Evolutionary conservation across 2,113 vertebrate genomes (phyloP), one percentile per base, ranked within the genome.

Genomic region (Sisor rabdophorus): DNA sequence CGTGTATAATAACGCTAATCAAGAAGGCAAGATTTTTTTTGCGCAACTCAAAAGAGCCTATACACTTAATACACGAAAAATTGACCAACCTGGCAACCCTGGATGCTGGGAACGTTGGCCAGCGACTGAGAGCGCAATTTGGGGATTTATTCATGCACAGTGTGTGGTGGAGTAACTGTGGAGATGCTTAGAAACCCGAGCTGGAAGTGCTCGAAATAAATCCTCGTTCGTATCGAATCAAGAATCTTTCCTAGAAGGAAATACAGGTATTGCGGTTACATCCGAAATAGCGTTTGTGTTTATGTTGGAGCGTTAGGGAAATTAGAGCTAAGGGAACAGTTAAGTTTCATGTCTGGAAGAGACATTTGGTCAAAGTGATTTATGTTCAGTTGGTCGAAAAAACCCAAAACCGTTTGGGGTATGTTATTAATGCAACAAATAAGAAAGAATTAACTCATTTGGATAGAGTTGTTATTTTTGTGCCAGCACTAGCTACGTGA

Each of bases 191-290:
- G 1, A 30, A 61, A 30, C 24, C 65, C 52, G 24, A 26, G 30
- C 0, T 52, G 47, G 24, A 69, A 52, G 47, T 52, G 26, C 10
- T 24, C 65, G 24, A 48, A 30, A 28, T 52, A 69, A 69, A 52
- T 52, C 65, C 26, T 30, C 65, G 15, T 67, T 44, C 17, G n/a
- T 67, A 17, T 26, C 64, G 47, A 52, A 20, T 4, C 47, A 20
- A 12, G 9, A 1, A 28, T 22, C 44, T 47, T 65, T 60, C 6
- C 24, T 6, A 60, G 50, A 10, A 40, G 59, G 44, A 56, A n/a
- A 32, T 60, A 40, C 81, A 83, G 81, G 81, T 83, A 80, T 20
- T 56, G 36, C 26, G 17, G 19, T 53, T 15, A 54, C 13, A 32
- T 69, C 20, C 26, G 22, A 52, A 69, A 30, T 56, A 58, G 59